Conservation (phyloP, 2,888 invertebrate genomes). For the Dicyrtomina minuta region DNA sequence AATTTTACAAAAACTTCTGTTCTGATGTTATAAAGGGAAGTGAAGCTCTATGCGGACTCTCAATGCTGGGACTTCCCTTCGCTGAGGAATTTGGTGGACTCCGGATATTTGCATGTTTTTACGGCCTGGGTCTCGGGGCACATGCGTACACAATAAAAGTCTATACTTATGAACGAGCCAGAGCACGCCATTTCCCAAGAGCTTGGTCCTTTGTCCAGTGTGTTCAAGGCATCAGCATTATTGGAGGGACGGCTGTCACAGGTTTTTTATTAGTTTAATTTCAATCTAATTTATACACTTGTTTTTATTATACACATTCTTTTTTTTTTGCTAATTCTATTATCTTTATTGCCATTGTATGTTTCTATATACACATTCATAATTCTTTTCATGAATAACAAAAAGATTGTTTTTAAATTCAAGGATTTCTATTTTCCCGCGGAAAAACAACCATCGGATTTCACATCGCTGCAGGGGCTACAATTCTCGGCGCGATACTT, state of each 20-base stretch:
- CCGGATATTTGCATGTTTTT: conserved; percentile 59
- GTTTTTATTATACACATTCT: neutral
- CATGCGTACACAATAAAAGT: conserved; percentile 85
- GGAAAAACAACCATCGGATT: conserved; percentile 5
- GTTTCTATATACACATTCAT: neutral
- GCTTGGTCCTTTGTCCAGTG: conserved; percentile 88
- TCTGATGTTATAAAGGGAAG: conserved; percentile 45
- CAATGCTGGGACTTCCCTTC: conserved; percentile 41
- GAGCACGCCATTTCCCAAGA: conserved; percentile 80
- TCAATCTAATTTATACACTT: neutral
- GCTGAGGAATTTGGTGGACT: conserved; percentile 67
- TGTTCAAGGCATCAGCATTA: conserved; percentile 79
- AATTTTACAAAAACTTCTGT: too few relatives aligned
- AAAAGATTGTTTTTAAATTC: neutral
- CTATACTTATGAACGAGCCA: conserved; percentile 83
- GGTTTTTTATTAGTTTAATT: neutral
- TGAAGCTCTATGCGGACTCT: conserved; percentile 41
- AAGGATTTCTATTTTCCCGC: conserved; percentile 2
- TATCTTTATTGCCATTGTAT: too few relatives aligned
- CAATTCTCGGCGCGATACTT: conserved; percentile 38
- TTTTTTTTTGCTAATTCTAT: neutral
- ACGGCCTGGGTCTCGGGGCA: conserved; percentile 80
- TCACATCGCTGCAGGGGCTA: conserved; percentile 26
- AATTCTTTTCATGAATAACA: neutral
- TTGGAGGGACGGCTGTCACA: conserved; percentile 64